Evolutionary conservation across 2,888 invertebrate species (phyloP).

Genomic region (Julus scandinavius): DNA sequence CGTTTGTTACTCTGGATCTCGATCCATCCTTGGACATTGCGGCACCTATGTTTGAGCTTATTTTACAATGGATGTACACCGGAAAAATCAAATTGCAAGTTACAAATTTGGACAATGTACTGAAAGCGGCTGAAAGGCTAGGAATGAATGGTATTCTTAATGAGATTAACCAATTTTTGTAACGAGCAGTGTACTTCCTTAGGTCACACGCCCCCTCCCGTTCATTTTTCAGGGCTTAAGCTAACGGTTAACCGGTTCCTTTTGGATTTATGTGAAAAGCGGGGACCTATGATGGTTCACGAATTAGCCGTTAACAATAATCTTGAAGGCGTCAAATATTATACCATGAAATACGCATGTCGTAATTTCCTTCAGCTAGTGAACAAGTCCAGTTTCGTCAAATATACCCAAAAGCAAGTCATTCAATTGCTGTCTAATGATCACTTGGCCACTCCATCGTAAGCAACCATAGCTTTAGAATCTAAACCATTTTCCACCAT

Average conservation of each 20-base stretch:
- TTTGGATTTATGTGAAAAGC: conserved; percentile 12
- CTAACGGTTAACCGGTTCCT: background rate
- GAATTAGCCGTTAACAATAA: background rate
- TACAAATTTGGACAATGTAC: background rate
- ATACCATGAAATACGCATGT: background rate
- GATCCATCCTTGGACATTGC: background rate
- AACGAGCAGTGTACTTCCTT: background rate
- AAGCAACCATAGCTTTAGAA: background rate
- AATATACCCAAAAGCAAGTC: background rate
- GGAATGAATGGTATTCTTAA: conserved; percentile 2
- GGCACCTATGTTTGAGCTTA: background rate
- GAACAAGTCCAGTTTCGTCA: background rate
- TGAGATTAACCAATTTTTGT: background rate
- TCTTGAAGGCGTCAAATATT: conserved; percentile 2
- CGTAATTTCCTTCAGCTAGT: conserved; percentile 5
- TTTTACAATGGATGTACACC: conserved; percentile 49
- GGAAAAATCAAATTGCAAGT: background rate
- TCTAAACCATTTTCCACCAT: background rate
- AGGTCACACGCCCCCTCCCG: background rate
- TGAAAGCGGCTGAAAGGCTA: conserved; percentile 39
- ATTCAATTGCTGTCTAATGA: conserved; percentile 10
- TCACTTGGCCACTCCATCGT: background rate
- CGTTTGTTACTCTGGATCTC: conserved; percentile 22
- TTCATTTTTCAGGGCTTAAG: background rate
- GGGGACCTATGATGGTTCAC: conserved; percentile 48